Base-by-base conservation (phyloP, 2,888 invertebrate genomes). In the Hymenopus coronatus region DNA sequence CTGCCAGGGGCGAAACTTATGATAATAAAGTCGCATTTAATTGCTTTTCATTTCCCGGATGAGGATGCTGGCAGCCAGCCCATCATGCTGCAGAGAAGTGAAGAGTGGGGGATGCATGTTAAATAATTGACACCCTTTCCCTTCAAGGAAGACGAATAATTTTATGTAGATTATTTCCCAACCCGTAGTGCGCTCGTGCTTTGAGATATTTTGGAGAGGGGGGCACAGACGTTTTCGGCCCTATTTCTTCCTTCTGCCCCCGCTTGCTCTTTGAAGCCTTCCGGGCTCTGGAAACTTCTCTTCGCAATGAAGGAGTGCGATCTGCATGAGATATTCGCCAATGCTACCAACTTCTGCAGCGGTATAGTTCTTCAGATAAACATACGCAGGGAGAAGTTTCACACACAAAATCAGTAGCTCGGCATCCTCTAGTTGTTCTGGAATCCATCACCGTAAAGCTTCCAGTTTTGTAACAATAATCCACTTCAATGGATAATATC, bases 111-210 rank as follows among this genome's bases (percentile, higher is more conserved):
- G 54, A 70, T 70, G 54, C 27, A 15, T 85, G 54, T 85, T 85
- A 54, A 85, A 54, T 85, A 85, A 54, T 54, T 46, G 85, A 54
- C 54, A 85, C 85, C 27, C 85, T 85, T 28, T 28, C 28, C 54
- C 28, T 27, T 46, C 85, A 70, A 85, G 28, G 54, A 54, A 30
- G 54, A 27, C 28, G 85, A 15, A 28, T 85, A 46, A 46, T 28
- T 85, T 85, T 85, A 85, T 85, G 85, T 28, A 54, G 54, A 85
- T 85, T 28, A 85, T 85, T 85, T 85, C 54, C 85, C 85, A 54
- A 14, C 54, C 27, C 85, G 9, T 70, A 70, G 54, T 70, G 25
- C 54, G 25, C 54, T 70, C 54, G 54, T 54, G 54, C 85, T 85
- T 27, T 85, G 20, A 33, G 85, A 85, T 85, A 27, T 85, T 85